These are phyloP conservation scores for Tribolium castaneum DNA, from an alignment of 1,140 invertebrate genomes.

Conservation along the genomic window DNA sequence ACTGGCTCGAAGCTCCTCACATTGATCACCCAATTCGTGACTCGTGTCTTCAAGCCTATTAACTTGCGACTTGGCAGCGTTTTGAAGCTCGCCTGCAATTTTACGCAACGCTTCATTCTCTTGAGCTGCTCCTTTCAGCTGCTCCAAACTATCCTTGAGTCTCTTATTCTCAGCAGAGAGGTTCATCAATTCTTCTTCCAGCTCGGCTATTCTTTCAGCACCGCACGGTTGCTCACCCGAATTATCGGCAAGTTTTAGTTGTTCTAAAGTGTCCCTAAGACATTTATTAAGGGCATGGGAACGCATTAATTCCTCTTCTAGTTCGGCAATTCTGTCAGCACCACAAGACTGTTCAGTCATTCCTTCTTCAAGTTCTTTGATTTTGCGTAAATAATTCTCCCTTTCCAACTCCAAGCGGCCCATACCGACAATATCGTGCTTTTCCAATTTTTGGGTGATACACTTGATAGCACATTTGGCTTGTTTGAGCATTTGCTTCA, in stretches of 20 bases:
- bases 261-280: slow-evolving; percentile 50
- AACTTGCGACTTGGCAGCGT: slow-evolving; percentile 56
- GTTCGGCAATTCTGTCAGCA: slow-evolving; percentile 15
- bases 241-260: slow-evolving; percentile 38
- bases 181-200: slow-evolving; percentile 49
- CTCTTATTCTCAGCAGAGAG: background rate
- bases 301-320: slow-evolving; percentile 50
- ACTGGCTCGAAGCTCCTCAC: background rate
- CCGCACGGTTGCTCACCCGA: slow-evolving; percentile 26
- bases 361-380: slow-evolving; percentile 56
- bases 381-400: slow-evolving; percentile 50
- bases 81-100: slow-evolving; percentile 55
- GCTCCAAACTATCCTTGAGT: slow-evolving; percentile 40
- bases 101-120: slow-evolving; percentile 55
- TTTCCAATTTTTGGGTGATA: slow-evolving; percentile 40
- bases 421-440: slow-evolving; percentile 1
- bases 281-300: background rate
- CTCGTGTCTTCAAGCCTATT: slow-evolving; percentile 51
- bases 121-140: slow-evolving; percentile 5
- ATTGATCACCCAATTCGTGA: background rate
- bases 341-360: slow-evolving; percentile 35
- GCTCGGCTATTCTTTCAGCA: slow-evolving; percentile 14
- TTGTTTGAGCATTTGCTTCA: slow-evolving; percentile 53
- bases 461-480: slow-evolving; percentile 51
- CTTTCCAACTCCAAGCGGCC: slow-evolving; percentile 46